Evolutionary conservation across 2,888 invertebrate species (phyloP).

Genomic region (Autographa pulchrina): DNA sequence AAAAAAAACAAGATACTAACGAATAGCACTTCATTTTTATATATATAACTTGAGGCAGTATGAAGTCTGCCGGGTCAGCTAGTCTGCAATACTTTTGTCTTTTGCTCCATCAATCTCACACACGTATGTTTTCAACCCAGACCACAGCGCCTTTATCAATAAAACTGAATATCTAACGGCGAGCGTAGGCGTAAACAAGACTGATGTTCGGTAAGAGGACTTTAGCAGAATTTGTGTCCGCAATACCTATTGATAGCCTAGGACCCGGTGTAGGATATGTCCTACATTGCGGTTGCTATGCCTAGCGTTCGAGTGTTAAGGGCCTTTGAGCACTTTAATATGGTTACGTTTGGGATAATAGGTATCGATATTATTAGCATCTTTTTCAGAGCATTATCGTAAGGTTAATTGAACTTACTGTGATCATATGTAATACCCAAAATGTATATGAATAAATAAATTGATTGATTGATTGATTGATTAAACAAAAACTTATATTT

Average conservation of each 20-base stretch:
- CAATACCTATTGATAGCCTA: conserved; percentile 52
- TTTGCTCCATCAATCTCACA: neutral
- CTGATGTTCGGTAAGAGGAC: conserved; percentile 55
- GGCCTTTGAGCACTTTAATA: no score
- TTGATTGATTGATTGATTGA: no score
- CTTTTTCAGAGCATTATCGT: no score
- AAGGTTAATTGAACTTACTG: no score
- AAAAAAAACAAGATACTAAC: no score
- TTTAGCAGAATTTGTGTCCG: conserved; percentile 48
- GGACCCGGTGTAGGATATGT: conserved; percentile 41
- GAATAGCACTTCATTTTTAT: no score
- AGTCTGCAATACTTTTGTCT: no score
- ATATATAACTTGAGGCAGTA: no score
- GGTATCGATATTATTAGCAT: neutral
- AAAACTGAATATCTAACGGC: conserved; percentile 66
- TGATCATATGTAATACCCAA: no score
- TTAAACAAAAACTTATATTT: no score
- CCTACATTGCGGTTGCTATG: conserved; percentile 42
- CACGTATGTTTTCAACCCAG: conserved; percentile 40
- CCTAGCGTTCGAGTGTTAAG: neutral
- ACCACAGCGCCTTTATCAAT: conserved; percentile 62
- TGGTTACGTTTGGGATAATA: neutral
- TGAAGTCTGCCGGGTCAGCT: no score
- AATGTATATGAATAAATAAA: no score
- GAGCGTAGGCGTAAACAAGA: conserved; percentile 66